Conservation (phyloP, 1,140 invertebrate species). For the Drosophila teissieri region DNA sequence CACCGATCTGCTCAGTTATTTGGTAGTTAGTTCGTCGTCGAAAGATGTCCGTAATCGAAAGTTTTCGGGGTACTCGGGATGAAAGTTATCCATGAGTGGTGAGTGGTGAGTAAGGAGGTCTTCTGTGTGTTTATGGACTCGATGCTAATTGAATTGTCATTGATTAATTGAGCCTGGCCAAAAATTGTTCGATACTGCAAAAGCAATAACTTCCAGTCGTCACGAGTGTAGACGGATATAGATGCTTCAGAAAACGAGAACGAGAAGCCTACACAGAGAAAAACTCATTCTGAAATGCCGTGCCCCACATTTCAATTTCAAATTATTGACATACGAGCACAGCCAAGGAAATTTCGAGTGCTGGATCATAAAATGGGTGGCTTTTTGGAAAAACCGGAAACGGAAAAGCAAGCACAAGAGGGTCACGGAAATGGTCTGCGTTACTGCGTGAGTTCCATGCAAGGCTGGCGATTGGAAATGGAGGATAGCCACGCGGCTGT, state of each 20-base stretch:
- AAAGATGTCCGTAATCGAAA: constrained; percentile 5
- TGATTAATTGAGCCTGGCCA: constrained; percentile 37
- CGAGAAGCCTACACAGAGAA: neutral
- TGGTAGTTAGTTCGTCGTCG: constrained; percentile 10
- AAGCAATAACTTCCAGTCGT: constrained; percentile 29
- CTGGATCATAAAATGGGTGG: constrained; percentile 5
- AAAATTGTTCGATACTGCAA: constrained; percentile 14
- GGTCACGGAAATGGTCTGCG: constrained; percentile 23
- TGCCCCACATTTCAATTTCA: neutral
- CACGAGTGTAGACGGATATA: neutral
- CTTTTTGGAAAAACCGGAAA: constrained; percentile 18
- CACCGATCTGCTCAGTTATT: constrained; percentile 9
- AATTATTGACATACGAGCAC: neutral
- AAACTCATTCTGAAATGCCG: neutral
- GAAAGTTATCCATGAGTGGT: constrained; percentile 1
- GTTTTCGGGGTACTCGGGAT: neutral
- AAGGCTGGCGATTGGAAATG: constrained; percentile 28
- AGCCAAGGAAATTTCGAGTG: constrained; percentile 7
- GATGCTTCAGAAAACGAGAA: constrained; percentile 9
- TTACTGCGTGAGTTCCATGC: constrained; percentile 28
- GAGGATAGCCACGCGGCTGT: constrained; percentile 18
- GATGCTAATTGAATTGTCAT: constrained; percentile 54
- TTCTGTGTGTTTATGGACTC: constrained; percentile 37
- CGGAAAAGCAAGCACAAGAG: constrained; percentile 9
- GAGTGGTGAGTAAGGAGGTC: constrained; percentile 17